These are phyloP conservation scores for Ectemnius cavifrons DNA, from an alignment of 2,888 invertebrate species.

Conservation along the genomic window DNA sequence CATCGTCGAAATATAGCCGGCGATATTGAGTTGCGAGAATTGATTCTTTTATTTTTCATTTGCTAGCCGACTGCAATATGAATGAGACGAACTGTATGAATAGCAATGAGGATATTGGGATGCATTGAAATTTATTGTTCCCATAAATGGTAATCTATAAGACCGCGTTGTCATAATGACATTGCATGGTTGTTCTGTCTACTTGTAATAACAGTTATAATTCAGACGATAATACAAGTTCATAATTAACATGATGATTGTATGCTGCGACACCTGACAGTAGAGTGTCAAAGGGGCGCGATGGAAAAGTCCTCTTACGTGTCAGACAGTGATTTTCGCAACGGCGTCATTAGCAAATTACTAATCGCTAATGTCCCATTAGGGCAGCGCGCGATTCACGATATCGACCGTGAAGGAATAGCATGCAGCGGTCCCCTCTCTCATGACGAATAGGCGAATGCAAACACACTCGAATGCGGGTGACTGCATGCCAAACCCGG, in stretches of 20 bases:
- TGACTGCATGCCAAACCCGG: not conserved
- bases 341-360: slow-evolving; percentile 10
- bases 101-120: not conserved
- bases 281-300: not conserved
- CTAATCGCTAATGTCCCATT: slow-evolving; percentile 16
- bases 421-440: not conserved
- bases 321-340: not conserved
- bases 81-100: too few relatives aligned
- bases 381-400: not conserved
- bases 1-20: too few relatives aligned
- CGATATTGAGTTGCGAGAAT: not conserved
- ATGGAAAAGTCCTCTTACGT: not conserved
- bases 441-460: slow-evolving; percentile 18
- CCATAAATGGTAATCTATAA: not conserved
- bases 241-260: not conserved
- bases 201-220: not conserved
- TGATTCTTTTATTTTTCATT: slow-evolving; percentile 3
- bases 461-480: not conserved
- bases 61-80: not conserved
- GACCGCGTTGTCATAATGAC: not conserved
- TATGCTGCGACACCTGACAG: not conserved
- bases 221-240: not conserved
- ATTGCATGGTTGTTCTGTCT: not conserved
- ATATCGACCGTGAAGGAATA: slow-evolving; percentile 15
- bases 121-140: not conserved